These are phyloP conservation scores for Caenorhabditis sp. DNA, from an alignment of 2,888 invertebrate species.

Conservation along the genomic window DNA sequence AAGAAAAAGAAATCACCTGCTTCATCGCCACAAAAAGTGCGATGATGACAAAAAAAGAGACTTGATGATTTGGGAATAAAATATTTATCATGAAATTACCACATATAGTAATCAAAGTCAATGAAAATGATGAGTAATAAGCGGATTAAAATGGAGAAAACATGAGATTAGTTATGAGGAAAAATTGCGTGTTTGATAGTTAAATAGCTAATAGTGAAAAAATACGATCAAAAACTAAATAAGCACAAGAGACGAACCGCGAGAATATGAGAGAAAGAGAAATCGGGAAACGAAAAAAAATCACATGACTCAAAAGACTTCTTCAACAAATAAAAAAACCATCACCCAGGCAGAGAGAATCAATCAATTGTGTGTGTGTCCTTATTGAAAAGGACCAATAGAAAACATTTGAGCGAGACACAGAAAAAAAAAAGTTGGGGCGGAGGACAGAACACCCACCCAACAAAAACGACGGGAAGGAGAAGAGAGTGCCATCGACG, in stretches of 20 bases:
- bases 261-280: neutral
- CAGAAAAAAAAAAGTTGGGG: conserved; percentile 11
- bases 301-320: neutral
- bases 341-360: neutral
- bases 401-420: neutral
- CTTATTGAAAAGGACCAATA: neutral
- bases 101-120: no score
- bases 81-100: no score
- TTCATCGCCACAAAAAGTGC: no score
- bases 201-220: no score
- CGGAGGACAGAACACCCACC: neutral
- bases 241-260: neutral
- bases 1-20: no score
- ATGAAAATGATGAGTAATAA: no score
- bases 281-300: neutral
- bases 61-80: no score
- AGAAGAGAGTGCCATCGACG: neutral
- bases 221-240: neutral
- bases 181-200: no score
- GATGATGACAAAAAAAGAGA: no score
- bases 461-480: neutral
- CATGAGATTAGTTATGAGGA: no score
- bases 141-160: no score
- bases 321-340: neutral
- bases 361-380: neutral